Evolutionary conservation across 2,888 invertebrate genomes (phyloP).

Genomic region (Microctonus hyperodae): DNA sequence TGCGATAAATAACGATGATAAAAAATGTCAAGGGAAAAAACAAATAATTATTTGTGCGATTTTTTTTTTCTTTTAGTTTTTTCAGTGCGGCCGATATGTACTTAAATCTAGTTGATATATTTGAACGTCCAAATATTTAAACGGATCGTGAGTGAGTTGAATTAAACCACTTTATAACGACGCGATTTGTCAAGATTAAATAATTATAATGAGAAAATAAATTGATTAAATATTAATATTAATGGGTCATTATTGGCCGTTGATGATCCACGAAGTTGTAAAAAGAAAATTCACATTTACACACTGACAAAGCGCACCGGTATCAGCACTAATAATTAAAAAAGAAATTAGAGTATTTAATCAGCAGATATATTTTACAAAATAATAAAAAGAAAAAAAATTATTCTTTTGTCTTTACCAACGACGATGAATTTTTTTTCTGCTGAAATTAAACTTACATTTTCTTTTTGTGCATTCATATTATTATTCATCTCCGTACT

Average conservation of each 20-base stretch:
- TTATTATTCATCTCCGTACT: conserved; percentile 25
- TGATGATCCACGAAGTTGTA: conserved; percentile 21
- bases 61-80: conserved; percentile 6
- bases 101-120: conserved; percentile 41
- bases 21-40: background rate
- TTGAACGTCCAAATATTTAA: background rate
- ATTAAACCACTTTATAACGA: background rate
- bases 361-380: background rate
- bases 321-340: conserved; percentile 17
- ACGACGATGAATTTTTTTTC: background rate
- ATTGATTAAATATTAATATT: conserved; percentile 2
- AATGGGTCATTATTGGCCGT: conserved; percentile 20
- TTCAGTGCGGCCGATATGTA: conserved; percentile 36
- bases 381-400: too few species aligned
- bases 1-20: background rate
- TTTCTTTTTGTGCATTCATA: conserved; percentile 14
- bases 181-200: conserved; percentile 6
- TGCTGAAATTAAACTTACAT: too few species aligned
- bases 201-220: conserved; percentile 15
- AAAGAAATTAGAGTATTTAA: conserved; percentile 1
- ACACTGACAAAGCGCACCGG: conserved; percentile 26
- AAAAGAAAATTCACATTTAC: background rate
- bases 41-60: background rate
- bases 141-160: background rate
- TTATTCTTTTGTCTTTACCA: background rate